phyloP scores from a whole-genome alignment of 2,797 vertebrate genomes.

The Gymnoscopelus braueri region DNA sequence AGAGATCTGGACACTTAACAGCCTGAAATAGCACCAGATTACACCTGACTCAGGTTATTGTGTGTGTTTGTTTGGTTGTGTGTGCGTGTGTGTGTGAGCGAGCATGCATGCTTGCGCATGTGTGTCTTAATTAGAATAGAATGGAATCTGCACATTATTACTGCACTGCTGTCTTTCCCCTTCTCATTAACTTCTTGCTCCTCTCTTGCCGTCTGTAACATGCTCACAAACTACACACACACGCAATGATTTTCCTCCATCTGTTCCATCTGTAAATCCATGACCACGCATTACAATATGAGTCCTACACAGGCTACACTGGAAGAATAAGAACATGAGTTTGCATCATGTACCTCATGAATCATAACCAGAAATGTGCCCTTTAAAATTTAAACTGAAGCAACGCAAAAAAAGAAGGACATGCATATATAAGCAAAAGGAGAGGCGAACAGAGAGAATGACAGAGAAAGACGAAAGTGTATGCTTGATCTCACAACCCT shows the following conservation, averaged over 20 bases:
- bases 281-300: slow-evolving; percentile 25
- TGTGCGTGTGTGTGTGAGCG: background rate
- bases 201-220: too few species aligned
- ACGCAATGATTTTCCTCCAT: background rate
- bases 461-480: background rate
- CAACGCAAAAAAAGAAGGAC: background rate
- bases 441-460: background rate
- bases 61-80: background rate
- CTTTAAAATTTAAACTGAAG: background rate
- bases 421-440: background rate
- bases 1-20: slow-evolving; percentile 42
- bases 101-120: background rate
- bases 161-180: too few species aligned
- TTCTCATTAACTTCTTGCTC: too few species aligned
- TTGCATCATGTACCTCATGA: slow-evolving; percentile 27
- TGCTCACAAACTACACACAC: background rate
- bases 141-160: background rate
- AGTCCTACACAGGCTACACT: slow-evolving; percentile 6
- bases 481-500: too few species aligned
- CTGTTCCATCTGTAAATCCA: slow-evolving; percentile 8
- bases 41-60: slow-evolving; percentile 5
- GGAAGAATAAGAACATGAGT: slow-evolving; percentile 7
- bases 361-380: slow-evolving; percentile 6
- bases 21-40: slow-evolving; percentile 23
- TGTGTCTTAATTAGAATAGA: slow-evolving; percentile 5